Evolutionary conservation across 2,797 vertebrate genomes (phyloP).

Genomic region (Cyprinella venusta): DNA sequence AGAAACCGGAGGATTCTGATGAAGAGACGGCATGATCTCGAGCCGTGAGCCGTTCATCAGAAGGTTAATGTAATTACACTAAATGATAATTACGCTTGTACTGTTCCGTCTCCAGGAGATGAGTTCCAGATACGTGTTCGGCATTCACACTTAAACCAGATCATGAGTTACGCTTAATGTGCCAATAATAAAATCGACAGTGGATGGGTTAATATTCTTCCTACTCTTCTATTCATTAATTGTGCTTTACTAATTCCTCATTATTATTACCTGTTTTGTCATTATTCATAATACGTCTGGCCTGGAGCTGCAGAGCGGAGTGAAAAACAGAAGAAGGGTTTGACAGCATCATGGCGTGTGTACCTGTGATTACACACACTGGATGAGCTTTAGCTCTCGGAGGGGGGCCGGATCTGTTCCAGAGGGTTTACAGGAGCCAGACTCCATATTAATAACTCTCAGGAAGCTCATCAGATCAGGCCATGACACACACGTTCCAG

Average conservation of each 20-base stretch:
- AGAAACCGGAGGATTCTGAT: constrained; percentile 54
- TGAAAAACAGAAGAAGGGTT: neutral
- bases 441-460: constrained; percentile 73
- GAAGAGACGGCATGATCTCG: constrained; percentile 46
- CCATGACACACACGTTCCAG: no score
- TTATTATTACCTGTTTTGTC: neutral
- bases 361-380: constrained; percentile 36
- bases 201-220: constrained; percentile 25
- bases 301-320: neutral
- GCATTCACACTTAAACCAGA: constrained; percentile 30
- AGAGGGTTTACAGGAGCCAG: constrained; percentile 69
- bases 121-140: constrained; percentile 12
- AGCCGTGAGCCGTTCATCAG: constrained; percentile 39
- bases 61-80: constrained; percentile 59
- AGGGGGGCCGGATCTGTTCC: constrained; percentile 60
- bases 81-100: constrained; percentile 39
- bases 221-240: neutral
- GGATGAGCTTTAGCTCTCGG: constrained; percentile 40
- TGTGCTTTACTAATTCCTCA: neutral
- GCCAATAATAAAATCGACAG: neutral
- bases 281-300: neutral
- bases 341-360: constrained; percentile 12
- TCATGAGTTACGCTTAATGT: neutral
- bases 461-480: constrained; percentile 67
- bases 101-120: constrained; percentile 47